phyloP scores from a whole-genome alignment of 2,797 vertebrate genomes.

The Enteromius radiatus region DNA sequence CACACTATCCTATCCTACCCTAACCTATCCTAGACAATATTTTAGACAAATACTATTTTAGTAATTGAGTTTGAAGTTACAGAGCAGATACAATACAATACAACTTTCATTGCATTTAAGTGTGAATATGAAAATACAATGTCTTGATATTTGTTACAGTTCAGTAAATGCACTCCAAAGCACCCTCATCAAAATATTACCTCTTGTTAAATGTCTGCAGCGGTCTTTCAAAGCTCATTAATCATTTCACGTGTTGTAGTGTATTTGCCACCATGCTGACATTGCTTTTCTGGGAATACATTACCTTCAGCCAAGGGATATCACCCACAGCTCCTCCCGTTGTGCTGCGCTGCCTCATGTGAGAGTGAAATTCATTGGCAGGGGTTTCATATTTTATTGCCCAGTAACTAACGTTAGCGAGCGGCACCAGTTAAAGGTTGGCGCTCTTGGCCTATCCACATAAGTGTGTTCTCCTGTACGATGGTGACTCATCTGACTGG shows the following conservation, averaged over 20 bases:
- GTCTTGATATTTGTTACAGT: constrained; percentile 33
- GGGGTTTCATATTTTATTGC: constrained; percentile 44
- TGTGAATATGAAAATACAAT: background rate
- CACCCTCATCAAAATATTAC: constrained; percentile 63
- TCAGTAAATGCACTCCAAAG: constrained; percentile 59
- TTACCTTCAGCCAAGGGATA: constrained; percentile 47
- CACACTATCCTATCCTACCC: background rate
- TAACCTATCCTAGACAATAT: background rate
- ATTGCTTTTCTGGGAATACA: constrained; percentile 66
- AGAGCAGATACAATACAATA: background rate
- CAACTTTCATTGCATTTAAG: background rate
- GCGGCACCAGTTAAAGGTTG: constrained; percentile 34
- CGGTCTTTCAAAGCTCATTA: constrained; percentile 65
- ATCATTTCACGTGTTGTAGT: constrained; percentile 64
- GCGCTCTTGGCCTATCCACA: constrained; percentile 22
- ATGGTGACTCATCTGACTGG: constrained; percentile 59
- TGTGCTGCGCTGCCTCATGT: constrained; percentile 26
- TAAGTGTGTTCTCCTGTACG: constrained; percentile 30
- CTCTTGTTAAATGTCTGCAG: constrained; percentile 66
- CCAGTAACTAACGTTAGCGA: constrained; percentile 11
- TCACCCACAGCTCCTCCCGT: constrained; percentile 46
- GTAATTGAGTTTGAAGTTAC: background rate
- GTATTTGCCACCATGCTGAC: constrained; percentile 64
- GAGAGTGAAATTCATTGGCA: constrained; percentile 64
- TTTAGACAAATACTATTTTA: background rate